Base-by-base conservation (phyloP, 2,113 vertebrate genomes). In the Chionis minor region DNA sequence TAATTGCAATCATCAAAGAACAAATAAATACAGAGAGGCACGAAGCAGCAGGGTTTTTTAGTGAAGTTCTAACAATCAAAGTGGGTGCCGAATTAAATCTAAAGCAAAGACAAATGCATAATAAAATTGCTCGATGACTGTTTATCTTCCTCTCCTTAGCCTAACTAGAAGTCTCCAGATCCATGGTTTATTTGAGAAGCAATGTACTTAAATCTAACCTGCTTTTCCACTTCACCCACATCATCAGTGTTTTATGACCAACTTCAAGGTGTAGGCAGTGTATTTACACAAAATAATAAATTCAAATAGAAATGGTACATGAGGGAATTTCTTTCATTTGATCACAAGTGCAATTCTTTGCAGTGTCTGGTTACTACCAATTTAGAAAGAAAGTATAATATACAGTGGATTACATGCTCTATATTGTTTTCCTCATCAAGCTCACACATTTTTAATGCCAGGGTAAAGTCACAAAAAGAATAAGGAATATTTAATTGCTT, bases 101-200 rank as follows among this genome's bases (percentile, higher is more conserved):
- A 94, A 94, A 96, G 55, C 86, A 94, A 92, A 91, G 78, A 70
- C 70, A 94, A 91, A 85, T 35, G 42, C 65, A 80, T 58, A 91
- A 75, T 73, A 82, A 80, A 87, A 88, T 14, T 62, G 49, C 30
- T 56, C 1, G 1, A n/a, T 44, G 33, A 61, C 40, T 91, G n/a
- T 15, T 32, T 56, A 75, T 54, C 44, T 32, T 92, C 80, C 32
- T 81, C n/a, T 80, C 42, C 42, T 63, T 45, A 42, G 35, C 28
- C 47, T 79, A 70, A 78, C 45, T 58, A 40, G 10, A 81, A 84
- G 75, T 44, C 59, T 73, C n/a, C 1, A 9, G 81, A 72, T 75
- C 72, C 66, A 65, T 9, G 23, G 23, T 78, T 69, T 91, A 33
- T 65, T 84, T 78, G 81, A 85, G 74, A 92, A 47, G 28, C 47